Conservation (phyloP, 2,888 invertebrate species). For the Leptopterna dolabrata region DNA sequence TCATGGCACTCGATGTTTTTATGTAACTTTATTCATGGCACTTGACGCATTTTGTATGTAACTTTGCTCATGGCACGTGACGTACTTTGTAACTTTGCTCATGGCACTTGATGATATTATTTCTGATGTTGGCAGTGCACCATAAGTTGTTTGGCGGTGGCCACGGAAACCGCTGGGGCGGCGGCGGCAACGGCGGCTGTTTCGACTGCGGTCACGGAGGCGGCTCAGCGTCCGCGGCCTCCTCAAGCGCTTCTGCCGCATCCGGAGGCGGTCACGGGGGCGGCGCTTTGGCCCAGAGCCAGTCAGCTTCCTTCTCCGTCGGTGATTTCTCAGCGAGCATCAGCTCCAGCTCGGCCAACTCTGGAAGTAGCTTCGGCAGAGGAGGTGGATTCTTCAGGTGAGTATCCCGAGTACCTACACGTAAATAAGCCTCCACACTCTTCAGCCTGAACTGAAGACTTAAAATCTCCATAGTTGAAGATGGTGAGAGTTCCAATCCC, state of each 20-base stretch:
- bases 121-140: background rate
- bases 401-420: background rate
- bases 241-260: slow-evolving; percentile 46
- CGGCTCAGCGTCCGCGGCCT: slow-evolving; percentile 44
- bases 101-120: too few relatives aligned
- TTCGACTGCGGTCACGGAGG: slow-evolving; percentile 27
- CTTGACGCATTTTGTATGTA: too few relatives aligned
- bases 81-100: too few relatives aligned
- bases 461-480: too few relatives aligned
- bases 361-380: slow-evolving; percentile 57
- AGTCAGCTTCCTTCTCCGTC: slow-evolving; percentile 43
- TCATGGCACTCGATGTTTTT: too few relatives aligned
- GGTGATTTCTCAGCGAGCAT: slow-evolving; percentile 51
- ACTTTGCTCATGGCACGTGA: too few relatives aligned
- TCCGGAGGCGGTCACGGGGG: slow-evolving; percentile 32
- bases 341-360: slow-evolving; percentile 54
- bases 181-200: slow-evolving; percentile 57
- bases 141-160: slow-evolving; percentile 26
- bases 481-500: too few relatives aligned
- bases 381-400: slow-evolving; percentile 58
- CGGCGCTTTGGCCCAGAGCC: slow-evolving; percentile 32
- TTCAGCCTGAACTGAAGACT: too few relatives aligned
- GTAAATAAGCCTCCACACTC: too few relatives aligned
- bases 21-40: too few relatives aligned
- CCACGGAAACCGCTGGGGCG: slow-evolving; percentile 49